Conservation (phyloP, 2,888 invertebrate genomes). For the Lottia gigantea region DNA sequence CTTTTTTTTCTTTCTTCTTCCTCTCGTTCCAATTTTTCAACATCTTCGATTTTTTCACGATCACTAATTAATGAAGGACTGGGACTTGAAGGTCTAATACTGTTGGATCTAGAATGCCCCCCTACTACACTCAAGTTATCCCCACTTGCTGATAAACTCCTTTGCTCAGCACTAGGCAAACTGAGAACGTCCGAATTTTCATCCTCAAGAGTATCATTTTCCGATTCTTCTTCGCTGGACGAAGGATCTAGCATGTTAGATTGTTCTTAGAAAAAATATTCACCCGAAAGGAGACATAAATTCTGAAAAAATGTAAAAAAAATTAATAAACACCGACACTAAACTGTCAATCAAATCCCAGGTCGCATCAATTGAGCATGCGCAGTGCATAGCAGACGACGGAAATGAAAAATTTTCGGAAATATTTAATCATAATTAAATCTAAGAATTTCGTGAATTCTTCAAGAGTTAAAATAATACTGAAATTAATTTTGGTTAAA, state of each 20-base stretch:
- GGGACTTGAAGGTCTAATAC: conserved; percentile 86
- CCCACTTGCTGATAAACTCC: conserved; percentile 66
- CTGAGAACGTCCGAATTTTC: conserved; percentile 66
- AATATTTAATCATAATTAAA: background rate
- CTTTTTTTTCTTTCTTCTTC: conserved; percentile 95
- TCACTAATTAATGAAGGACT: conserved; percentile 92
- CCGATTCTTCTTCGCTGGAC: conserved; percentile 94
- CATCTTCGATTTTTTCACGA: conserved; percentile 72
- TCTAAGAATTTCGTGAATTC: background rate
- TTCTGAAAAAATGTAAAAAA: background rate
- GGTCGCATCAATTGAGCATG: conserved; percentile 29
- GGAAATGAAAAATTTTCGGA: conserved; percentile 22
- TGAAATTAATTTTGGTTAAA: background rate
- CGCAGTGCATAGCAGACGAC: conserved; percentile 38
- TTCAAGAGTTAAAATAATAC: background rate
- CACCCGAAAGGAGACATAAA: conserved; percentile 1
- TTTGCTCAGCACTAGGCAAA: conserved; percentile 64
- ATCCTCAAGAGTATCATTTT: conserved; percentile 81
- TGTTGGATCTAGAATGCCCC: conserved; percentile 68
- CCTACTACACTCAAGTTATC: conserved; percentile 63
- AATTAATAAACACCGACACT: background rate
- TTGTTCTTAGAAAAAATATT: conserved; percentile 10
- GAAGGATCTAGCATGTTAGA: conserved; percentile 90
- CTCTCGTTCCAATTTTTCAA: conserved; percentile 92
- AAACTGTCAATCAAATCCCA: conserved; percentile 16